Evolutionary conservation across 1,140 invertebrate genomes (phyloP), one percentile per base, ranked within the genome.

Genomic region (Argopecten irradians): DNA sequence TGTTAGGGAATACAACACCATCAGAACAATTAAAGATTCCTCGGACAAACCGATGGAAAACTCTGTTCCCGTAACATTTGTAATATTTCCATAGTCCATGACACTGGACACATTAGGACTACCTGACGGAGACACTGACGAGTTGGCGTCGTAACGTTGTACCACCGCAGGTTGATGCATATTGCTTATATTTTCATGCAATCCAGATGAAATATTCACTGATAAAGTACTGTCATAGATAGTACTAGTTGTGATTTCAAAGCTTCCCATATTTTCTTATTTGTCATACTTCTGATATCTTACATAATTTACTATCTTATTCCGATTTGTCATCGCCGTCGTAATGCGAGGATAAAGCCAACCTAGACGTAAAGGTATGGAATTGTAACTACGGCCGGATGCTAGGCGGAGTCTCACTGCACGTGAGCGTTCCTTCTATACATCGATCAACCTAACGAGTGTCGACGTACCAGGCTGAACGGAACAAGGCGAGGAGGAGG

Each of bases 1-100:
- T 82, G 94, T 93, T 11, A 93, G 22, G 1, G 92, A 90, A 92
- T 95, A 95, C 82, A 94, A 85, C 36, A 93, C 34, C 34, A 94
- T 92, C 34, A 94, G 85, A 39, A 90, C 91, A 11, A 82, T 86
- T 39, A 90, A 39, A 11, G 83, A 43, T 16, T 34, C 34, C 35
- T 84, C 55, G 1, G 55, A 71, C 55, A 71, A n/a, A 71, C 55
- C 55, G 22, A 71, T 71, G 22, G 55, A 71, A 71, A 71, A 71
- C n/a, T 71, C 55, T 22, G 55, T 71, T n/a, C 28, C 55, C 22
- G 55, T 71, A 5, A 71, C 55, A 28, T 71, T 71, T 22, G 55
- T 71, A 28, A 28, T 71, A 71, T 71, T 71, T 71, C 55, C 55
- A 28, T n/a, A 71, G n/a, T 71, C 55, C 55, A 71, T 28, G 5